These are phyloP conservation scores for Erebia aethiops DNA, from an alignment of 2,888 invertebrate genomes.

Conservation along the genomic window DNA sequence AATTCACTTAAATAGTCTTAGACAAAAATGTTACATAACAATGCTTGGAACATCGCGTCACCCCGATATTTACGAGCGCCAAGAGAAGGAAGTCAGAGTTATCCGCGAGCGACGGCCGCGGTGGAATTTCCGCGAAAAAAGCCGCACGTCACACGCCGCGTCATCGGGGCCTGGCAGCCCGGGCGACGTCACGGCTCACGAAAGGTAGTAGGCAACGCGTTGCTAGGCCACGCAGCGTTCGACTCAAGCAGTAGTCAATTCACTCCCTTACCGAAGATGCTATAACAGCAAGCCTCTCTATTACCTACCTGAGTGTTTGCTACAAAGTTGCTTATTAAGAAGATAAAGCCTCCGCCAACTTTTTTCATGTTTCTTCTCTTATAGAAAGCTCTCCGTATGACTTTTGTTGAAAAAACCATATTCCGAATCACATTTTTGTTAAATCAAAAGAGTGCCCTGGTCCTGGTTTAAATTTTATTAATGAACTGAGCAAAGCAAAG, in stretches of 20 bases:
- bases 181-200: constrained; percentile 62
- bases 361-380: too few relatives aligned
- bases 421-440: too few relatives aligned
- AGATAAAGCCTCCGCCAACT: too few relatives aligned
- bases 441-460: too few relatives aligned
- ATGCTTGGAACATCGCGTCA: constrained; percentile 17
- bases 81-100: constrained; percentile 27
- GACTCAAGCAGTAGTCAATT: background rate
- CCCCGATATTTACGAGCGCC: constrained; percentile 17
- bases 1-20: background rate
- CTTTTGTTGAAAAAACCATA: too few relatives aligned
- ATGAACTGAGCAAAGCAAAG: too few relatives aligned
- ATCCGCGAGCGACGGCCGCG: constrained; percentile 65
- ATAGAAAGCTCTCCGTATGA: too few relatives aligned
- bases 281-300: background rate
- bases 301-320: background rate
- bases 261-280: background rate
- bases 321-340: too few relatives aligned
- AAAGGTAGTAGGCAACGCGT: background rate
- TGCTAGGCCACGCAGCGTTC: constrained; percentile 2
- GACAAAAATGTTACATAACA: constrained; percentile 13
- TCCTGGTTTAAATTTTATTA: too few relatives aligned
- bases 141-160: constrained; percentile 69
- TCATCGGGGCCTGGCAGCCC: constrained; percentile 46
- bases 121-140: constrained; percentile 80